These are phyloP conservation scores for Pseudochirops cupreus DNA, from an alignment of 2,797 vertebrate genomes.

Conservation along the genomic window DNA sequence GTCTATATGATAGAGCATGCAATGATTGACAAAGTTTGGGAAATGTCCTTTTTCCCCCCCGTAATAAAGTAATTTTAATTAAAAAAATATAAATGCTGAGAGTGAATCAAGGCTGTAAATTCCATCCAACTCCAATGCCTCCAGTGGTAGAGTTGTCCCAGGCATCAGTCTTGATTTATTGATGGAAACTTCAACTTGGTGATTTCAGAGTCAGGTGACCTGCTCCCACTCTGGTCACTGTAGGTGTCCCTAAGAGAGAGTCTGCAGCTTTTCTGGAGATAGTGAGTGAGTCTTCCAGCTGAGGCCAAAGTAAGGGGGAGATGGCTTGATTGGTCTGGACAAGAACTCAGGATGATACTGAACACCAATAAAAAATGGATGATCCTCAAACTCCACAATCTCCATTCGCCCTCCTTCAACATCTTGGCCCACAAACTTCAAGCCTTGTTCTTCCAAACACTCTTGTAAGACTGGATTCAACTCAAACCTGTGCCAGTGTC, in stretches of 20 bases:
- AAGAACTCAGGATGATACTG: slow-evolving; percentile 98
- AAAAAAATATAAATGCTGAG: slow-evolving; percentile 77
- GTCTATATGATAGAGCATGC: slow-evolving; percentile 48
- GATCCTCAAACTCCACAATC: slow-evolving; percentile 95
- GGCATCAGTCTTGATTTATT: slow-evolving; percentile 85
- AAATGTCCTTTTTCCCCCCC: slow-evolving; percentile 59
- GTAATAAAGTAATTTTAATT: slow-evolving; percentile 78
- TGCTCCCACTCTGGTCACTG: slow-evolving; percentile 93
- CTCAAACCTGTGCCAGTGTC: slow-evolving; percentile 97
- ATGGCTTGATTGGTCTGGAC: slow-evolving; percentile 97
- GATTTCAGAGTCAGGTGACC: slow-evolving; percentile 93
- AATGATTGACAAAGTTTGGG: slow-evolving; percentile 57
- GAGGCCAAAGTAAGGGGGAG: slow-evolving; percentile 96
- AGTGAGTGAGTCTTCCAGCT: slow-evolving; percentile 92
- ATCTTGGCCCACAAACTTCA: slow-evolving; percentile 96
- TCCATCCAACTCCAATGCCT: slow-evolving; percentile 69
- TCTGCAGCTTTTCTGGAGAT: slow-evolving; percentile 94
- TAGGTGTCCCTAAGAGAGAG: slow-evolving; percentile 96
- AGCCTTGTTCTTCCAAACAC: slow-evolving; percentile 92
- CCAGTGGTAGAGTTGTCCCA: slow-evolving; percentile 66
- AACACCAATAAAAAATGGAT: slow-evolving; percentile 96
- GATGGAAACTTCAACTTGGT: slow-evolving; percentile 91
- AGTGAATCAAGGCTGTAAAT: slow-evolving; percentile 78
- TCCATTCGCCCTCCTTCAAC: slow-evolving; percentile 97
- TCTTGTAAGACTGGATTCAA: slow-evolving; percentile 95